Conservation (phyloP, 2,888 invertebrate genomes). For the Acronicta psi region DNA sequence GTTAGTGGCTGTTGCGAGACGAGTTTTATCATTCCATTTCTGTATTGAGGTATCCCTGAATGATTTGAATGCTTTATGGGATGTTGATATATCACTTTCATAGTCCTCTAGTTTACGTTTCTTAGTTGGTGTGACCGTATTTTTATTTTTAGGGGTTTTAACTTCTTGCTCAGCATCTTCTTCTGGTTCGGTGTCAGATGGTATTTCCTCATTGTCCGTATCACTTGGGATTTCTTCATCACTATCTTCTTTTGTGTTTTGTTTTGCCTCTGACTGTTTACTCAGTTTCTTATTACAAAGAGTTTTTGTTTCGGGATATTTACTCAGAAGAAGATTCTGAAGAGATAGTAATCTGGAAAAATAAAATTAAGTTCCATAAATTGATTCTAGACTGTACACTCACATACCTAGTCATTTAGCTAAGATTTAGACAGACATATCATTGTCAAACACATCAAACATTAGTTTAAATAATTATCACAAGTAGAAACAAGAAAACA, state of each 20-base stretch:
- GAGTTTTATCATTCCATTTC: constrained; percentile 98
- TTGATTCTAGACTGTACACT: no score
- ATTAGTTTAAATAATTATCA: no score
- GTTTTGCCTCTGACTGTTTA: constrained; percentile 57
- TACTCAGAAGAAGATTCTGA: constrained; percentile 87
- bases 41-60: constrained; percentile 95
- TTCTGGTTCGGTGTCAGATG: constrained; percentile 89
- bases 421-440: no score
- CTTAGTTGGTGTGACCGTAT: constrained; percentile 58
- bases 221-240: constrained; percentile 85
- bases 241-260: constrained; percentile 70
- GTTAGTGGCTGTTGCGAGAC: constrained; percentile 91
- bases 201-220: constrained; percentile 91
- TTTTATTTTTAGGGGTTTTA: constrained; percentile 56
- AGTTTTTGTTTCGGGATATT: constrained; percentile 92
- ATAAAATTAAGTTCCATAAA: constrained; percentile 1
- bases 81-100: constrained; percentile 86
- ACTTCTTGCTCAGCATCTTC: constrained; percentile 61
- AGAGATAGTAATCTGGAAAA: constrained; percentile 78
- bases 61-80: constrained; percentile 89
- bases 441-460: no score
- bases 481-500: no score
- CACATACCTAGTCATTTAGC: no score
- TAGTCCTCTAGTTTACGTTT: constrained; percentile 90
- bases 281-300: constrained; percentile 73